Base-by-base conservation (phyloP, 2,113 vertebrate species). In the Microtus richardsoni region DNA sequence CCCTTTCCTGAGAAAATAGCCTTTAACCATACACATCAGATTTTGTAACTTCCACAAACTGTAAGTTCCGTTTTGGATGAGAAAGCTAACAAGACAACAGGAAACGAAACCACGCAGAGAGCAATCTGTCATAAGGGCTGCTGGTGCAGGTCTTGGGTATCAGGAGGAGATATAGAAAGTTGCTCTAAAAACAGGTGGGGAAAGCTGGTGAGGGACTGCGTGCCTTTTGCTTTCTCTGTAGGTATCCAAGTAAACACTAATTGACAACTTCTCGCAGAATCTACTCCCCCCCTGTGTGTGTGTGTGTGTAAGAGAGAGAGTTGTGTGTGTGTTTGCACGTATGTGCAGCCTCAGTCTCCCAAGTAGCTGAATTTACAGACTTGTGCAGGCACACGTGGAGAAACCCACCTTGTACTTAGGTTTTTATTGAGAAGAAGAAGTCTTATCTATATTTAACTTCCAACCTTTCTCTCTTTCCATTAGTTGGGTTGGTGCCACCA, bases 351-450 rank as follows among this genome's bases (percentile, higher is more conserved):
- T 49, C 64, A 16, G 33, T 26, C 44, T 70, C 64, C 64, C 36
- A n/a, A 4, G 41, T 36, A 68, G 62, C 30, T 68, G 62, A 86
- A n/a, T 9, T 22, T 87, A 70, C 44, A 87, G 30, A 52, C 64
- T 33, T 14, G 84, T 87, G 17, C 41, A 30, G 7, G 26, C 5
- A 24, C 30, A 36, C 5, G 30, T 36, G 28, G 17, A 36, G 41
- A 68, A 68, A 47, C 22, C 30, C 2, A n/a, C 44, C 7, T 14
- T 33, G 70, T 33, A 14, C 84, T 93, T 60, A 60, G 36, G 44
- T 78, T 94, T 96, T 94, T 54, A 52, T 80, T 84, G 66, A 86
- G 68, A 95, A 54, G 85, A 85, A 92, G 62, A 87, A 47, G 33
- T 49, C 66, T 92, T 87, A 60, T 4, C 66, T 79, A 79, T 41